Conservation (phyloP, 2,113 vertebrate genomes). For the Pyrgilauda ruficollis region DNA sequence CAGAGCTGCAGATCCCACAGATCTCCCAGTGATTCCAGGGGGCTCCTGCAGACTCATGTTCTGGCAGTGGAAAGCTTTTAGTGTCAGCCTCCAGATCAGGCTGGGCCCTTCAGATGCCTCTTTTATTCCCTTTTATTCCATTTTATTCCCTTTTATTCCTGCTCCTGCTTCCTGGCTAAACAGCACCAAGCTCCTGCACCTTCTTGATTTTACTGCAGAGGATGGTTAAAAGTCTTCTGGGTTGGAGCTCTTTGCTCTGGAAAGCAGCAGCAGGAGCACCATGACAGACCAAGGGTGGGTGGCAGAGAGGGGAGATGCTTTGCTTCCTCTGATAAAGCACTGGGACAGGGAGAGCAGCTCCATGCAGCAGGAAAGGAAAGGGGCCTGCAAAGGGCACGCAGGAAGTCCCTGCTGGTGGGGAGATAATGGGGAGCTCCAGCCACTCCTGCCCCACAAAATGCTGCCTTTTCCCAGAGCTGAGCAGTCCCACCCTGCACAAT, state of each 20-base stretch:
- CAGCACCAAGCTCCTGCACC: neutral
- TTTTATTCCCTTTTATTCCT: neutral
- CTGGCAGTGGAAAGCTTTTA: rapidly evolving
- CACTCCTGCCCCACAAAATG: neutral
- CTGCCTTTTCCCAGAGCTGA: neutral
- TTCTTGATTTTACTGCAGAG: neutral
- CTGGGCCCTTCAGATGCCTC: neutral
- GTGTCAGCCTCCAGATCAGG: neutral
- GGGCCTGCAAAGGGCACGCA: neutral
- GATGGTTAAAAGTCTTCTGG: neutral
- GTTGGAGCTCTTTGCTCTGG: neutral
- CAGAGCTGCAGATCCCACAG: neutral
- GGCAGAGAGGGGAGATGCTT: rapidly evolving
- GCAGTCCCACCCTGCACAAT: neutral
- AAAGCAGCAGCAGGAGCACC: neutral
- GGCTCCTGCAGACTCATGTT: neutral
- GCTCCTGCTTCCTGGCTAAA: neutral
- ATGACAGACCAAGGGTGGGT: rapidly evolving
- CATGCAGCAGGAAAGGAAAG: conserved; percentile 28
- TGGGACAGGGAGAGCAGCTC: neutral
- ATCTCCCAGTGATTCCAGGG: neutral
- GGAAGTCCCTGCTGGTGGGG: neutral
- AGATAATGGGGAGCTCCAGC: neutral
- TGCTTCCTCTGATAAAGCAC: conserved; percentile 1
- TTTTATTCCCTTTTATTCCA: neutral